phyloP scores from a whole-genome alignment of 2,797 vertebrate species.

The Crotalus adamanteus region DNA sequence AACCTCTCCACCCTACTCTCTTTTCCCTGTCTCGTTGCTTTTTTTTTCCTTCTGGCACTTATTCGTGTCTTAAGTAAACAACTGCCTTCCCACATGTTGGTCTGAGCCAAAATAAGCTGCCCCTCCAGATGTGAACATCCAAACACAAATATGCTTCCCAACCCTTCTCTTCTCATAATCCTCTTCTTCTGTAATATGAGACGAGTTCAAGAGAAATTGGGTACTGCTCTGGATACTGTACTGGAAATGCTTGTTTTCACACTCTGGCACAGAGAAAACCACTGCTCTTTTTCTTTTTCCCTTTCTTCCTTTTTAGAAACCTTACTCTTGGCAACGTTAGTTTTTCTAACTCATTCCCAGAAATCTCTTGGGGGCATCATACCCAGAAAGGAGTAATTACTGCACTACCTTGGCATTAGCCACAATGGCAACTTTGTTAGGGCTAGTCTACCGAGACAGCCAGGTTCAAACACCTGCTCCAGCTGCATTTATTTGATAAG shows the following conservation, averaged over 20 bases:
- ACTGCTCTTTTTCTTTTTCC: slow-evolving; percentile 45
- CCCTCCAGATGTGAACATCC: slow-evolving; percentile 49
- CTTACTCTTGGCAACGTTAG: slow-evolving; percentile 63
- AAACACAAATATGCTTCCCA: slow-evolving; percentile 51
- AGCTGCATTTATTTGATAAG: slow-evolving; percentile 71
- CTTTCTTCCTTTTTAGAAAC: neutral
- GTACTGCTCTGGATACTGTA: slow-evolving; percentile 7
- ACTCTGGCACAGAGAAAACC: slow-evolving; percentile 50
- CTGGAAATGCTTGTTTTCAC: slow-evolving; percentile 33
- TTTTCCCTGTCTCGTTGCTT: slow-evolving; percentile 22
- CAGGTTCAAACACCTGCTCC: slow-evolving; percentile 68
- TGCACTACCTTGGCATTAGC: slow-evolving; percentile 57
- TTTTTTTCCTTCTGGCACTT: slow-evolving; percentile 35
- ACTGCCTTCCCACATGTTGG: slow-evolving; percentile 59
- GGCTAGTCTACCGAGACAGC: slow-evolving; percentile 58
- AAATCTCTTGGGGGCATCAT: slow-evolving; percentile 65
- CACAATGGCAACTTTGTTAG: slow-evolving; percentile 66
- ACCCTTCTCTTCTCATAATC: slow-evolving; percentile 44
- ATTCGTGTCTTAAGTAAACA: slow-evolving; percentile 61
- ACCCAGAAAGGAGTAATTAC: slow-evolving; percentile 62
- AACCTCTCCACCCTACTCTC: neutral
- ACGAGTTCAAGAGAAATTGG: slow-evolving; percentile 7
- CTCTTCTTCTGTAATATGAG: slow-evolving; percentile 1
- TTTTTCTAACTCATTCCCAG: slow-evolving; percentile 68
- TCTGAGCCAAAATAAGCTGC: slow-evolving; percentile 59